A percentile compares a stretch with the other conserved stretches of the same genome.
Evolutionary conservation across 2,888 invertebrate species (phyloP).

Genomic region (Deroplatys truncata): DNA sequence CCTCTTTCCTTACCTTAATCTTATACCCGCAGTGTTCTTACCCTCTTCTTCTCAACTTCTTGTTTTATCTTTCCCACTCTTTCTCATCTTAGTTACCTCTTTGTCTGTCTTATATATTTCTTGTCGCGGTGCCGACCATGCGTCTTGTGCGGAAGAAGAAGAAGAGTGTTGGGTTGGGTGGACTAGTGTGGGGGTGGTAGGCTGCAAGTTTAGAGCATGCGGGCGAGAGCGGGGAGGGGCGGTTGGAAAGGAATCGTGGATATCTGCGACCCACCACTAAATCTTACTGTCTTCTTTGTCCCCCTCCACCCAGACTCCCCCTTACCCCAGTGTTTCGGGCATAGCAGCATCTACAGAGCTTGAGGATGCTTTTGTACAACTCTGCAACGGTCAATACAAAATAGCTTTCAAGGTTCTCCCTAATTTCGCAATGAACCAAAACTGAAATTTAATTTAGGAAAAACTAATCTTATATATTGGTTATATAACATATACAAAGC

Average conservation of each 20-base stretch:
- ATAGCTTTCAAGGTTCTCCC: neutral
- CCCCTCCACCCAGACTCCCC: neutral
- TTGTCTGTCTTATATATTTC: conserved; percentile 8
- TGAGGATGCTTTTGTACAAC: neutral
- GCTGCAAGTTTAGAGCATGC: neutral
- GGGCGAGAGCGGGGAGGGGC: neutral
- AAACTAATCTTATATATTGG: too few relatives aligned
- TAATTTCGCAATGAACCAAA: too few relatives aligned
- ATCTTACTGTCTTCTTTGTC: neutral
- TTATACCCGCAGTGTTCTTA: neutral
- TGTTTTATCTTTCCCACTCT: conserved; percentile 5
- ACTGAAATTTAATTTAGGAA: too few relatives aligned
- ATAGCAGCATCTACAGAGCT: neutral
- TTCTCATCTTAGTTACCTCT: conserved; percentile 2
- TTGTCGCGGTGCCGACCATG: neutral
- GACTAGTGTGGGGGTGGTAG: neutral
- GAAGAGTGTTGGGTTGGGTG: neutral
- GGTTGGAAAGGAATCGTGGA: conserved; percentile 16
- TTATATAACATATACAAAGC: too few relatives aligned
- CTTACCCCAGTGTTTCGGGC: neutral
- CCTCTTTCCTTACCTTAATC: conserved; percentile 4
- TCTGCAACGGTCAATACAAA: neutral
- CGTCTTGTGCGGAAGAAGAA: conserved; percentile 1
- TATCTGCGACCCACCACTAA: conserved; percentile 13
- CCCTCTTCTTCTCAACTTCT: neutral